These are phyloP conservation scores for Himalopsyche kuldschensis DNA, from an alignment of 2,888 invertebrate genomes.

Conservation along the genomic window DNA sequence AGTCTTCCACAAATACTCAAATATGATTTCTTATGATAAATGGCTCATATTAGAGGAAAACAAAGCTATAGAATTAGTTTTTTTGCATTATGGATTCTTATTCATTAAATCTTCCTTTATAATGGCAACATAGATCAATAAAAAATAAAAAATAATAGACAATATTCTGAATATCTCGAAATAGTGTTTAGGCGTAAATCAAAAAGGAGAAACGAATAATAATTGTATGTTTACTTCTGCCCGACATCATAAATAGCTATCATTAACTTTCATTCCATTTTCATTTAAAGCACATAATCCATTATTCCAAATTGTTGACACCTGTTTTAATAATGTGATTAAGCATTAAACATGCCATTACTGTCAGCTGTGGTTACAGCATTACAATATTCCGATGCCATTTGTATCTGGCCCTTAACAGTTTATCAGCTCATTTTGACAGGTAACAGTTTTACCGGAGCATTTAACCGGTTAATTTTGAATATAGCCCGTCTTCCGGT, in stretches of 20 bases:
- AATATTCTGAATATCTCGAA: no score
- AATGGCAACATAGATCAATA: no score
- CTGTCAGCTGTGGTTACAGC: background rate
- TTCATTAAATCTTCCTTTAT: no score
- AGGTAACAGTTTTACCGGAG: background rate
- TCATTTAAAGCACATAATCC: background rate
- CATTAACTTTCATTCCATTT: background rate
- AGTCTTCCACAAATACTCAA: no score
- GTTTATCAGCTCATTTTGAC: background rate
- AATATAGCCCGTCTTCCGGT: background rate
- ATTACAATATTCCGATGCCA: background rate
- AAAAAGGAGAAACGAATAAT: no score
- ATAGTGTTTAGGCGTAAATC: no score
- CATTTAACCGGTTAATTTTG: background rate
- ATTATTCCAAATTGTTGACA: background rate
- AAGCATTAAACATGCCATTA: background rate
- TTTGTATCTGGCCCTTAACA: background rate
- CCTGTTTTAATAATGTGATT: background rate
- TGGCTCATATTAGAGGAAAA: no score
- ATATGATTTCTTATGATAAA: no score
- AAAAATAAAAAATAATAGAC: no score
- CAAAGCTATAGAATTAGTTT: no score
- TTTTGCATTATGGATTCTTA: no score
- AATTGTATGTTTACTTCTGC: background rate
- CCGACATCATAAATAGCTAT: background rate